Evolutionary conservation across 2,888 invertebrate genomes (phyloP).

Genomic region (Tiliacea aurago): DNA sequence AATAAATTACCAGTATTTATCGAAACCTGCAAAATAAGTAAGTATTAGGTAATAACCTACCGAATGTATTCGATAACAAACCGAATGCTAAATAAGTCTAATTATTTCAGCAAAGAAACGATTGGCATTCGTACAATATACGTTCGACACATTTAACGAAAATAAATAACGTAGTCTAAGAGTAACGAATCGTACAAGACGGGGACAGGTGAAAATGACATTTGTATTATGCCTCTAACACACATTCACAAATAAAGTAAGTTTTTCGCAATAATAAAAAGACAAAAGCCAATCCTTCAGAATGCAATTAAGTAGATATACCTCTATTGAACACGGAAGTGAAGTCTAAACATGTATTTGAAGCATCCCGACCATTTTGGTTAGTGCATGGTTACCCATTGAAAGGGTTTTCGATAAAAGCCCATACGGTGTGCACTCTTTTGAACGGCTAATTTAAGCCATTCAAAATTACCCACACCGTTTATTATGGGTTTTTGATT

Average conservation of each 20-base stretch:
- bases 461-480: no score
- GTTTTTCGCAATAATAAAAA: background rate
- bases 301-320: background rate
- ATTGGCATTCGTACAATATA: background rate
- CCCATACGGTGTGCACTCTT: no score
- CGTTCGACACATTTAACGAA: background rate
- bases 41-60: background rate
- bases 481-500: no score
- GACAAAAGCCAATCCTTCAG: background rate
- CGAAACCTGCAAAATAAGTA: background rate
- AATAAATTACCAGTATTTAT: background rate
- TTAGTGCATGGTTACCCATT: no score
- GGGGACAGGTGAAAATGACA: background rate
- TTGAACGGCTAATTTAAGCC: no score
- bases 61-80: background rate
- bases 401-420: no score
- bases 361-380: no score
- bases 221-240: background rate
- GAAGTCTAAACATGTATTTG: background rate
- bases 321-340: background rate
- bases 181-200: background rate
- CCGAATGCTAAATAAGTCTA: background rate
- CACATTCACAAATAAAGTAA: background rate
- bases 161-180: background rate
- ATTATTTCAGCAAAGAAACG: background rate